A percentile compares a stretch with the other conserved stretches of the same genome.
phyloP scores from a whole-genome alignment of 53 echinoderm and acorn worm genomes.

The Paracentrotus lividus region DNA sequence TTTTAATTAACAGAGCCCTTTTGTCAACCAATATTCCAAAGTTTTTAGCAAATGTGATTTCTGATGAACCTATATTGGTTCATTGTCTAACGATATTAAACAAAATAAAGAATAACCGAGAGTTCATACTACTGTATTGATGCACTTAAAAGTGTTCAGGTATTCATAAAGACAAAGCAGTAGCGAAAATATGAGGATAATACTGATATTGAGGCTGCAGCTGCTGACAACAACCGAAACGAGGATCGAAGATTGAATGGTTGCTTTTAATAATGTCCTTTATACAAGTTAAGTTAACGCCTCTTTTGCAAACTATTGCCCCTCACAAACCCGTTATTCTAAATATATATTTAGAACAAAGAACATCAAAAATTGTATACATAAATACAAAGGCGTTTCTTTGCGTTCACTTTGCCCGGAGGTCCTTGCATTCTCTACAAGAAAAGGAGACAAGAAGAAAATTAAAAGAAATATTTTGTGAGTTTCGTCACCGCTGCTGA shows the following conservation, averaged over 20 bases:
- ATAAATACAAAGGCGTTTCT: neutral
- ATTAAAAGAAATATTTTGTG: slow-evolving; percentile 18
- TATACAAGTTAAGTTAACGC: neutral
- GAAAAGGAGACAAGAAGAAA: neutral
- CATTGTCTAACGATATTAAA: no score
- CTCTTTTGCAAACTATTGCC: neutral
- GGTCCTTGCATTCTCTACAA: neutral
- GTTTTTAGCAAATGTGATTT: no score
- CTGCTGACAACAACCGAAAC: neutral
- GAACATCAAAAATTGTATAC: neutral
- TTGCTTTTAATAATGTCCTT: neutral
- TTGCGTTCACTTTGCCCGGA: neutral
- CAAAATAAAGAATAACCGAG: no score
- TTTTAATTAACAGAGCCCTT: no score
- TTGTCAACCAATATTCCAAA: no score
- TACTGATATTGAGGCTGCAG: neutral
- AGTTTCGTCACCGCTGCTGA: slow-evolving; percentile 29
- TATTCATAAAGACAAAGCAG: neutral
- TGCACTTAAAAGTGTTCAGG: no score
- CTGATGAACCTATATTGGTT: no score
- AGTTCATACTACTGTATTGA: no score
- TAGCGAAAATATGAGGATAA: neutral
- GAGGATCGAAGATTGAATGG: neutral
- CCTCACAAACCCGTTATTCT: neutral
- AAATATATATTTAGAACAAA: neutral